Evolutionary conservation across 2,888 invertebrate genomes (phyloP).

Genomic region (Ctena decussata): DNA sequence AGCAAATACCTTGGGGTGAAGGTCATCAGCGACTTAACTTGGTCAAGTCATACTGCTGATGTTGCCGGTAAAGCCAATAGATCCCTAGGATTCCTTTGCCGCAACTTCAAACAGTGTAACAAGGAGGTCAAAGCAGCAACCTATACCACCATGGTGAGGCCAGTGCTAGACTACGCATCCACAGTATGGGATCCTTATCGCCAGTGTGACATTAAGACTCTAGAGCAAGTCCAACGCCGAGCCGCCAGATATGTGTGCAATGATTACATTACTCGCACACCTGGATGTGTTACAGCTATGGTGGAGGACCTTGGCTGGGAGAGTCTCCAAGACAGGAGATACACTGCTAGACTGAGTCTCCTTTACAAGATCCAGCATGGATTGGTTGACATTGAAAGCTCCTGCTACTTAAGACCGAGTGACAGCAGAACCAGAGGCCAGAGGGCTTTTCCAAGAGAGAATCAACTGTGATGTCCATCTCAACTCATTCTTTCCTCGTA

Average conservation of each 20-base stretch:
- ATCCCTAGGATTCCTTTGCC: background rate
- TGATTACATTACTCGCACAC: background rate
- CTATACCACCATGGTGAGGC: slow-evolving; percentile 1
- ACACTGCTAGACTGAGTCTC: slow-evolving; percentile 1
- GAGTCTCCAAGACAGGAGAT: background rate
- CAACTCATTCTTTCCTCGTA: slow-evolving; percentile 17
- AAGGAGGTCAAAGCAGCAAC: slow-evolving; percentile 2
- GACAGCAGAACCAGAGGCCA: slow-evolving; percentile 15
- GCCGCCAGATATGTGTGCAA: slow-evolving; percentile 8
- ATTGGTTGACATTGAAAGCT: background rate
- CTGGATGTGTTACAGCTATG: background rate
- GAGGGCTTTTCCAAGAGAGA: background rate
- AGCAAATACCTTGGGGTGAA: background rate
- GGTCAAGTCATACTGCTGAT: background rate
- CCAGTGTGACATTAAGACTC: background rate
- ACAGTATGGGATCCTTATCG: background rate
- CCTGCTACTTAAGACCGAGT: background rate
- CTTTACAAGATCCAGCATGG: slow-evolving; percentile 2
- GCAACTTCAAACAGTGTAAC: background rate
- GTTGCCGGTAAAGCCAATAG: background rate
- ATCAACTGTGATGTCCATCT: background rate
- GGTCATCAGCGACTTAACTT: background rate
- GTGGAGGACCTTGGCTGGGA: background rate
- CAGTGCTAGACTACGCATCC: background rate
- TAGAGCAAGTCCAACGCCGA: background rate